Base-by-base conservation (phyloP, 2,113 vertebrate genomes). In the Atherinomorus stipes region DNA sequence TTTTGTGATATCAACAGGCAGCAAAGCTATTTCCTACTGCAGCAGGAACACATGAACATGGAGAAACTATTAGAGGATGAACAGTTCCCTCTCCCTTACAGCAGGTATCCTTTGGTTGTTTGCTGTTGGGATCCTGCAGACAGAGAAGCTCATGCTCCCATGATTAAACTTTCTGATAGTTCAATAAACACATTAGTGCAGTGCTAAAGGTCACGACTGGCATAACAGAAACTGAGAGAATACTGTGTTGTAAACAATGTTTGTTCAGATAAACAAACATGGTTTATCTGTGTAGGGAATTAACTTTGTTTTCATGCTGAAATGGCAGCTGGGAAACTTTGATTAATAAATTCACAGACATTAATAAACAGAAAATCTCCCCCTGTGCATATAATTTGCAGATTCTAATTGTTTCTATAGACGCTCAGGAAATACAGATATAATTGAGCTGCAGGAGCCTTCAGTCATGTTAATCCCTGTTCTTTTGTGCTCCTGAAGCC, bases 1-100 rank as follows among this genome's bases (percentile, higher is more conserved):
- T 62, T 71, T 31, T 62, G 21, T 65, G 18, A 64, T 57, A 71
- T 72, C 57, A 76, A 6, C 28, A 18, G 28, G 49, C 21, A 50
- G 54, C 9, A 45, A 65, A 67, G 44, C 7, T 1, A 52, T 40
- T 60, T 37, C 11, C 1, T 0, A 21, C 56, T 74, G 59, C 34
- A 52, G 52, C 37, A 19, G 7, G 28, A 62, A 38, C 0, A 50
- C 8, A 10, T 52, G 58, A 72, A 50, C n/a, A n/a, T 21, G 16
- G 16, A n/a, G 47, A 54, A 7, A 51, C 15, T 54, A 11, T 42
- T 18, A 22, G 16, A 49, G 63, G 38, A 2, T 21, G 6, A 31
- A n/a, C 11, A 26, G n/a, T 16, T 58, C 3, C 4, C 21, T 45
- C 25, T 23, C 4, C 26, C 1, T 3, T 26, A 44, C 42, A 4